These are phyloP conservation scores for Plectropomus leopardus DNA, from an alignment of 2,113 vertebrate species.

Conservation along the genomic window DNA sequence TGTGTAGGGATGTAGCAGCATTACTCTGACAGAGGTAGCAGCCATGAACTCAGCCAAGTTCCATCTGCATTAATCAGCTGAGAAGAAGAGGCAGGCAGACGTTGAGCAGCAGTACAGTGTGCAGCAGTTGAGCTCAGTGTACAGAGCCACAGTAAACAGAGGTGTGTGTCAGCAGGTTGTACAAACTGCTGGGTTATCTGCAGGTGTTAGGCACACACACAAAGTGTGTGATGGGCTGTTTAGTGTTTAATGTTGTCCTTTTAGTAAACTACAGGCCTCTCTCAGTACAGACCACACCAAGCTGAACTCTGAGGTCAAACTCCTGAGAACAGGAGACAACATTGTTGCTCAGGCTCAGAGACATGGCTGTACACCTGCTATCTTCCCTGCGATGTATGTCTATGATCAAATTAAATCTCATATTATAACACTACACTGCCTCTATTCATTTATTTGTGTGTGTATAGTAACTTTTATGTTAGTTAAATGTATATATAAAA, in stretches of 20 bases:
- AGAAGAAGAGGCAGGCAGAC: constrained; percentile 8
- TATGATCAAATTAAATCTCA: not conserved
- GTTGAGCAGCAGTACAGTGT: constrained; percentile 13
- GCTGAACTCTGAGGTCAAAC: not conserved
- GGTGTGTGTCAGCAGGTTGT: not conserved
- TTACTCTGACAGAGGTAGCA: constrained; percentile 56
- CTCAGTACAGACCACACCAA: not conserved
- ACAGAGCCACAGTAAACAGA: not conserved
- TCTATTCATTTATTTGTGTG: not conserved
- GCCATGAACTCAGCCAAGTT: constrained; percentile 42
- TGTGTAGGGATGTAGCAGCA: constrained; percentile 47
- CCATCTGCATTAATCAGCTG: constrained; percentile 50
- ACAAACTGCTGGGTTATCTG: not conserved
- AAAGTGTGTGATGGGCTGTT: not conserved
- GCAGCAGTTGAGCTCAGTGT: not conserved
- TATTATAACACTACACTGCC: not conserved
- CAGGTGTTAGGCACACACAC: not conserved
- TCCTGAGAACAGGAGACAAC: not conserved
- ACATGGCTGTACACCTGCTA: not conserved
- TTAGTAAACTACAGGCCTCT: not conserved
- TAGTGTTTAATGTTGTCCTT: not conserved
- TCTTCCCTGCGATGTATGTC: not conserved
- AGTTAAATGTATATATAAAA: too few species aligned
- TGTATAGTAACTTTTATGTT: too few species aligned
- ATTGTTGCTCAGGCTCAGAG: not conserved